Evolutionary conservation across 2,113 vertebrate species (phyloP), one percentile per base, ranked within the genome.

Genomic region (Ciconia boyciana): DNA sequence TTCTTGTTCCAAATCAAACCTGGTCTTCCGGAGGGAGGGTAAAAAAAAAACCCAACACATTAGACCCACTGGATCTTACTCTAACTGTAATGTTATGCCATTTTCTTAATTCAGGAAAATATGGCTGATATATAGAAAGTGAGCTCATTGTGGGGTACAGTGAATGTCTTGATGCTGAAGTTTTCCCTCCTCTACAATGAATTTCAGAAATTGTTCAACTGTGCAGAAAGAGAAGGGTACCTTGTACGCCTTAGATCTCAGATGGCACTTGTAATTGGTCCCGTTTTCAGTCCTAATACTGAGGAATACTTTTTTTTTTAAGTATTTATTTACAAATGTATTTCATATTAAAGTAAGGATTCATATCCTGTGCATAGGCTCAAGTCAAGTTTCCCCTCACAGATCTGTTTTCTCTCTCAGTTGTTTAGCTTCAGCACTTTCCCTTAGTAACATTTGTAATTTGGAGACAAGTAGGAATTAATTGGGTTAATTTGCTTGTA

Each of bases 231-330:
- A 72, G 16, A 78, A 48, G 28, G 3, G 11, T 48, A 48, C 16
- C 7, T 68, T 48, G 12, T 64, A 8, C 85, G 26, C 24, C 16
- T 51, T 70, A 1, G 36, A 22, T 51, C 26, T 91, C 31, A 57
- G 20, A 39, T 81, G 34, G 17, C 32, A 41, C 29, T 78, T 1
- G 0, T 36, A 76, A 49, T 4, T 14, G 43, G 51, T 18, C 8
- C 26, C 2, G 1, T 65, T 88, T 61, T 65, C 75, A n/a, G n/a
- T 43, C 39, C 32, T 62, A 69, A 41, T 29, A 44, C 49, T 48
- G 48, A 43, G 18, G 39, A 71, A 51, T 60, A 43, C 0, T 0
- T 58, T 61, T 29, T 5, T 78, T 39, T 41, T 2, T 0, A 64
- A 60, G 4, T 52, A 9, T 48, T 83, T 87, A 31, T 55, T 89